A percentile compares a stretch with the other conserved stretches of the same genome.
Conservation (phyloP, 2,888 invertebrate species). For the Thysanoteuthis rhombus region DNA sequence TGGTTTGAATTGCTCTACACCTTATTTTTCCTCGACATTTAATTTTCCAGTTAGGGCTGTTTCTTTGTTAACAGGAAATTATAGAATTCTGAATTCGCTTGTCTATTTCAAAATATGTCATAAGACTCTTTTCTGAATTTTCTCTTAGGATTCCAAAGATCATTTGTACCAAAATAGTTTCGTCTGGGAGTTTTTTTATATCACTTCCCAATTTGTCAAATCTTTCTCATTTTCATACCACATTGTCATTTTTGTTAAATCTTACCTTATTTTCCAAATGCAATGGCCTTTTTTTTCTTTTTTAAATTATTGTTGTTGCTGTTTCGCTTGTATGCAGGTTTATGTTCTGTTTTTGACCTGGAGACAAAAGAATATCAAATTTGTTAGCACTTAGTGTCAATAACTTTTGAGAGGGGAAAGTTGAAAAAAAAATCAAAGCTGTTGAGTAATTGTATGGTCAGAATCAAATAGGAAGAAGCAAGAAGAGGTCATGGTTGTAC, state of each 20-base stretch:
- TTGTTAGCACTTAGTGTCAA: background rate
- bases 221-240: too few species aligned
- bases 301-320: background rate
- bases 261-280: slow-evolving; percentile 12
- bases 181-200: too few species aligned
- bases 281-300: background rate
- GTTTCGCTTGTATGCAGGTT: background rate
- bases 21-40: too few species aligned
- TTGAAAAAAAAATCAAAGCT: background rate
- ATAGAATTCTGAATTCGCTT: too few species aligned
- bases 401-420: background rate
- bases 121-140: too few species aligned
- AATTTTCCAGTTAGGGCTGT: too few species aligned
- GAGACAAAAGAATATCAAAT: background rate
- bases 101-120: too few species aligned
- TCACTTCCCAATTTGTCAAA: too few species aligned
- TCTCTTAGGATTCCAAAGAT: too few species aligned
- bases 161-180: too few species aligned
- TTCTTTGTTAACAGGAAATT: too few species aligned
- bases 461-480: background rate
- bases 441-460: background rate
- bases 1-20: too few species aligned
- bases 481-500: background rate
- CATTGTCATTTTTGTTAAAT: background rate
- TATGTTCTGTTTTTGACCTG: background rate